These are phyloP conservation scores for Pristionchus entomophagus DNA, from an alignment of 2,888 invertebrate genomes.

Conservation along the genomic window DNA sequence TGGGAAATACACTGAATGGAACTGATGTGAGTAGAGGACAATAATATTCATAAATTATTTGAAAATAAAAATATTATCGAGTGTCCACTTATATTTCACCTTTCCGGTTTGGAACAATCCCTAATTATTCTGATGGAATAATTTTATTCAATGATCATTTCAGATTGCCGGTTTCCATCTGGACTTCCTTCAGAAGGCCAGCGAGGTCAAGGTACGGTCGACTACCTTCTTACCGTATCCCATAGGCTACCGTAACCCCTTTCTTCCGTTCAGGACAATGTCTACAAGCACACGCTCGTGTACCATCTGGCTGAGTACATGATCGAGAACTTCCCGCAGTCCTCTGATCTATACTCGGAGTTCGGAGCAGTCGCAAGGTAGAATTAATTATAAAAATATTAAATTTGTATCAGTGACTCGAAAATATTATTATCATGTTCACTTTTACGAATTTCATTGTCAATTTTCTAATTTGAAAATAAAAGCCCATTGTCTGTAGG, in stretches of 20 bases:
- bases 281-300: conserved; percentile 96
- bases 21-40: conserved; percentile 79
- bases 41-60: neutral
- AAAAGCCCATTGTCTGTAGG: too few relatives aligned
- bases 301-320: conserved; percentile 98
- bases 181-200: conserved; percentile 91
- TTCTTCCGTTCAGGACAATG: conserved; percentile 76
- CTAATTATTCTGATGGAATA: too few relatives aligned
- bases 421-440: neutral
- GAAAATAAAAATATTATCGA: neutral
- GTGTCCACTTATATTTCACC: too few relatives aligned
- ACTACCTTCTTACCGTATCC: neutral
- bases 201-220: conserved; percentile 84
- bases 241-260: neutral
- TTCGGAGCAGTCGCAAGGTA: conserved; percentile 79
- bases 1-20: conserved; percentile 96
- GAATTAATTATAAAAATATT: too few relatives aligned
- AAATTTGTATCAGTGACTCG: neutral
- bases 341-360: conserved; percentile 94
- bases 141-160: conserved; percentile 25
- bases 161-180: conserved; percentile 95
- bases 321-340: conserved; percentile 94
- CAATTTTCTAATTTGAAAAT: too few relatives aligned
- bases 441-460: too few relatives aligned
- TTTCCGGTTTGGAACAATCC: too few relatives aligned